Evolutionary conservation across 2,888 invertebrate species (phyloP).

Genomic region (Hyposoter didymator): DNA sequence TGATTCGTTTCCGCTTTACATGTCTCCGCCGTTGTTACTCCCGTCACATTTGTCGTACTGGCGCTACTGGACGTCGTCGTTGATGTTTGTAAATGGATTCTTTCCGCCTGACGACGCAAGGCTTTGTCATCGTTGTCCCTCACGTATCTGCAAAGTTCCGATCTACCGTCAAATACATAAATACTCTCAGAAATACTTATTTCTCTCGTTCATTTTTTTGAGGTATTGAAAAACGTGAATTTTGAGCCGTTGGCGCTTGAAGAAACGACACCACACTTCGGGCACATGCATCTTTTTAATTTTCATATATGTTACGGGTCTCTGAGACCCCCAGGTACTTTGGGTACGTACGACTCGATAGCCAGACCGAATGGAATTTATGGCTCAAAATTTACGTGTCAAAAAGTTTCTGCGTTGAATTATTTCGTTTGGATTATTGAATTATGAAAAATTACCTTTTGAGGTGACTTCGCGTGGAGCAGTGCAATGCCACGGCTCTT

Average conservation of each 20-base stretch:
- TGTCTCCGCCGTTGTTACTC: conserved; percentile 67
- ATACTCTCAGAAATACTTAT: conserved; percentile 35
- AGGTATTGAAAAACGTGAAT: too few species aligned
- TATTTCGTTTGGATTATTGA: not conserved
- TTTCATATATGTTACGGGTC: not conserved
- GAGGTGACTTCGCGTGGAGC: conserved; percentile 90
- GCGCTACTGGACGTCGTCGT: conserved; percentile 73
- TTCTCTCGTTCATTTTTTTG: not conserved
- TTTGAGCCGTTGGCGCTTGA: too few species aligned
- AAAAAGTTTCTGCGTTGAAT: not conserved
- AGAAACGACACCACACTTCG: not conserved
- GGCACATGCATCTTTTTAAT: not conserved
- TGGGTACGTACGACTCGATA: not conserved
- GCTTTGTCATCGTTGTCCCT: conserved; percentile 92
- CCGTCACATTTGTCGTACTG: conserved; percentile 70
- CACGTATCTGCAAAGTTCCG: conserved; percentile 85
- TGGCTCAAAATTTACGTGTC: not conserved
- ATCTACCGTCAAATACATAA: conserved; percentile 63
- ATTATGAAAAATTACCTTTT: conserved; percentile 84
- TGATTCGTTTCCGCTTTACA: conserved; percentile 63
- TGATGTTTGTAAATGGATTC: conserved; percentile 85
- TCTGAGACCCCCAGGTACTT: not conserved
- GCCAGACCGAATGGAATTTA: not conserved
- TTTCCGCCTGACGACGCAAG: conserved; percentile 89
- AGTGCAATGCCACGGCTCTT: conserved; percentile 89